phyloP scores from a whole-genome alignment of 2,797 vertebrate species.

The Alauda arvensis region DNA sequence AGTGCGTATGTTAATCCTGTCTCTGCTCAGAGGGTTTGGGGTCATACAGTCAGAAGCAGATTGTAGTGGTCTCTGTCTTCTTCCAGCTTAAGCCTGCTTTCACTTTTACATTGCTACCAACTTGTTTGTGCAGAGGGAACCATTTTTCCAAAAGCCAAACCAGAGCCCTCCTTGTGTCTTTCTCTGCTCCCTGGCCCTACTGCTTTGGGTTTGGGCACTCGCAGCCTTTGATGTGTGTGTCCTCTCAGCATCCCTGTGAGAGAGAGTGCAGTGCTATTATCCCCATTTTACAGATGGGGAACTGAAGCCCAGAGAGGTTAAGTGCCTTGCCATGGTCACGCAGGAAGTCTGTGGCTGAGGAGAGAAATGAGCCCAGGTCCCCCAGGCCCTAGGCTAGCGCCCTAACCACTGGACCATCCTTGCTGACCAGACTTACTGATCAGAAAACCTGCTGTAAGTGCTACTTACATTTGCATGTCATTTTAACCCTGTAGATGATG shows the following conservation, averaged over 20 bases:
- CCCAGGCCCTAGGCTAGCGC: constrained; percentile 54
- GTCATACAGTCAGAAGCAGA: constrained; percentile 17
- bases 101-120: constrained; percentile 7
- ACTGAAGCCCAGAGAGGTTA: constrained; percentile 60
- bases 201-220: constrained; percentile 24
- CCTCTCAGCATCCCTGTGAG: constrained; percentile 49
- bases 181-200: constrained; percentile 18
- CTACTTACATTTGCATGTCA: constrained; percentile 55
- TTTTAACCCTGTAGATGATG: constrained; percentile 55
- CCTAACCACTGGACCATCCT: constrained; percentile 57
- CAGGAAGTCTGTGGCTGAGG: constrained; percentile 61
- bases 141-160: constrained; percentile 14
- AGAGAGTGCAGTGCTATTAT: constrained; percentile 55
- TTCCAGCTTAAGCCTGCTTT: constrained; percentile 44
- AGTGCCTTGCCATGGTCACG: constrained; percentile 55
- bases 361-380: constrained; percentile 56
- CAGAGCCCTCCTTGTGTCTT: constrained; percentile 11
- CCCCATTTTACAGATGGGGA: constrained; percentile 64
- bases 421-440: constrained; percentile 62
- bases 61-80: not conserved
- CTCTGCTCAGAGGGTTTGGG: constrained; percentile 50
- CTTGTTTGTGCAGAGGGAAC: not conserved
- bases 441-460: constrained; percentile 65
- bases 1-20: constrained; percentile 76
- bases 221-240: constrained; percentile 37